Percentiles rank a stretch among this genome's conserved stretches.
Conservation (phyloP, 2,888 invertebrate species). For the Caenorhabditis auriculariae region DNA sequence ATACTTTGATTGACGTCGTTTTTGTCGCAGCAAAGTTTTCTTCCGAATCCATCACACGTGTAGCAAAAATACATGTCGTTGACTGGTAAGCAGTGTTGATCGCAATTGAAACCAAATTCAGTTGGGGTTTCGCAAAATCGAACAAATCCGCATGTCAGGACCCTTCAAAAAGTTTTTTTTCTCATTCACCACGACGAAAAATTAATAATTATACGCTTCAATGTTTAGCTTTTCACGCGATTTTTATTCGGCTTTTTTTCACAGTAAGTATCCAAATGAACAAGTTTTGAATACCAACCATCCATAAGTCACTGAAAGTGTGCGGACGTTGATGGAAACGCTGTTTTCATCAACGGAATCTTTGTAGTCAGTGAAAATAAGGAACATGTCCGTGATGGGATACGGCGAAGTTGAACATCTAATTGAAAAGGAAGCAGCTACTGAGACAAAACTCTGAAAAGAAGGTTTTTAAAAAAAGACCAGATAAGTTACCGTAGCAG, state of each 20-base stretch:
- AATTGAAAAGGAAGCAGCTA: conserved; percentile 15
- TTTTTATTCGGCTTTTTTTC: no score
- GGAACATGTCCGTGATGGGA: conserved; percentile 10
- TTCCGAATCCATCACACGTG: conserved; percentile 20
- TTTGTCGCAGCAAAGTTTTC: conserved; percentile 19
- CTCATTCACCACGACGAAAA: no score
- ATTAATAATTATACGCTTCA: no score
- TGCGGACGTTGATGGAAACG: no score
- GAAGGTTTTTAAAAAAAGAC: neutral
- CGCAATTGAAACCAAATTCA: conserved; percentile 31
- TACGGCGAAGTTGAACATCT: conserved; percentile 7
- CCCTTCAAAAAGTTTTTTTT: no score
- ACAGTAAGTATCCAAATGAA: no score
- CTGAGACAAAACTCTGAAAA: conserved; percentile 10
- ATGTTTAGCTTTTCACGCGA: no score
- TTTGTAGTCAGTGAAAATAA: conserved; percentile 6
- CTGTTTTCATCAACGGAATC: no score
- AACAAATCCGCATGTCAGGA: no score
- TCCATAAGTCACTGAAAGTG: no score
- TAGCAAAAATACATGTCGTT: conserved; percentile 20
- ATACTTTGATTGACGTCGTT: conserved; percentile 14
- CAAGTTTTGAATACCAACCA: no score
- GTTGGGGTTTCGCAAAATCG: conserved; percentile 12
- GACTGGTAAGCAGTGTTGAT: conserved; percentile 15
- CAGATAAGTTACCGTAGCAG: conserved; percentile 8